These are phyloP conservation scores for Centropristis striata DNA, from an alignment of 2,113 vertebrate genomes.

Conservation along the genomic window DNA sequence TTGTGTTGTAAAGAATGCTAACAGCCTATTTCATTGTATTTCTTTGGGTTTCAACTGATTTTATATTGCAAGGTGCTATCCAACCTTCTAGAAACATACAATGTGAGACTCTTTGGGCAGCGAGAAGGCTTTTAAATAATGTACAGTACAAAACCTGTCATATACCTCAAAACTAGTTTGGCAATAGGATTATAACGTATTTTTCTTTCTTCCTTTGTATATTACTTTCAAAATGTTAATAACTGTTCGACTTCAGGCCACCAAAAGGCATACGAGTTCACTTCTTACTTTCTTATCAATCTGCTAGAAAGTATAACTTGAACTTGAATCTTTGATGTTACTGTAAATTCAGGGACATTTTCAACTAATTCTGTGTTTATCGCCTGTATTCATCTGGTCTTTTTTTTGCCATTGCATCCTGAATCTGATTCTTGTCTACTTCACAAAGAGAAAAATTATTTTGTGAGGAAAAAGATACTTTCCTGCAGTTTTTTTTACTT, in stretches of 20 bases:
- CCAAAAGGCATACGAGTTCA: constrained; percentile 76
- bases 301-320: constrained; percentile 94
- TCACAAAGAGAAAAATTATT: constrained; percentile 81
- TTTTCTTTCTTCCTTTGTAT: constrained; percentile 84
- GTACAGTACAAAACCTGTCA: constrained; percentile 92
- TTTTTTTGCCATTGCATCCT: constrained; percentile 83
- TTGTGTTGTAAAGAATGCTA: constrained; percentile 93
- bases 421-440: constrained; percentile 88
- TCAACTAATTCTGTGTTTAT: constrained; percentile 89
- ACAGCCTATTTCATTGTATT: constrained; percentile 78
- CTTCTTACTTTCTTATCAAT: constrained; percentile 88
- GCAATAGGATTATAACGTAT: constrained; percentile 93
- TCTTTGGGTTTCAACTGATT: constrained; percentile 91
- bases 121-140: constrained; percentile 90
- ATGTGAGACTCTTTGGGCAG: constrained; percentile 91
- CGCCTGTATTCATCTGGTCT: constrained; percentile 86
- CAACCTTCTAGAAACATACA: constrained; percentile 91
- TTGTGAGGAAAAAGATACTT: constrained; percentile 78
- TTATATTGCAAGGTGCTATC: constrained; percentile 97
- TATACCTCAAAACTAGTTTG: constrained; percentile 99
- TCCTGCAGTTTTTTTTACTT: constrained; percentile 50
- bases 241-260: constrained; percentile 70
- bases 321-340: constrained; percentile 90
- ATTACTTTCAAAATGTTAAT: constrained; percentile 84
- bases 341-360: constrained; percentile 97